Evolutionary conservation across 2,888 invertebrate genomes (phyloP), one percentile per base, ranked within the genome.

Genomic region (Hydrotaea diabolus): DNA sequence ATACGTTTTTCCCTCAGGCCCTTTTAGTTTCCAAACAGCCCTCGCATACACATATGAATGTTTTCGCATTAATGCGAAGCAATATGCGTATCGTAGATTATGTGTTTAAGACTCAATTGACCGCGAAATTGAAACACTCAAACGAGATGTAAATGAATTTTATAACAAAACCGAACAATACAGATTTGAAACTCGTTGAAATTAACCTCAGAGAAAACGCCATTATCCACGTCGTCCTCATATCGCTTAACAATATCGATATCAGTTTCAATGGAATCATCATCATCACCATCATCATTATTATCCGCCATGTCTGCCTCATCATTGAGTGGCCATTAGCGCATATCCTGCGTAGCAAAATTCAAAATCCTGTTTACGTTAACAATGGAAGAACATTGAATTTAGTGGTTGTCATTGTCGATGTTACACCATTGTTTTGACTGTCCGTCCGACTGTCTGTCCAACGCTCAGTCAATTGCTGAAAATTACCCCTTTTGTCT

Each of bases 401-500:
- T 66, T 66, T 17, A 19, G 66, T 66, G 66, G 66, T 66, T 66
- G 66, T 39, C 36, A 43, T 43, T 49, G 49, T n/a, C 39, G 8
- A 11, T 39, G 39, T 39, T 39, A 39, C 9, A 39, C 39, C 39
- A 39, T 49, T 49, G 49, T 49, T 15, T 49, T n/a, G n/a, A 2
- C n/a, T 2, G 49, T 4, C 49, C n/a, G 49, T 31, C 31, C 31
- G n/a, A 2, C n/a, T 2, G 49, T 4, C 49, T 49, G 49, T 31
- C 31, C 31, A 3, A 2, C 49, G 2, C 13, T 4, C 49, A 13
- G 49, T 49, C 49, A 66, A 66, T 15, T 66, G 39, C 13, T 43
- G 43, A 66, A 39, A 39, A 19, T 43, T 66, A 66, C 64, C 64
- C n/a, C 64, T 64, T 62, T 64, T 36, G 66, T 66, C 66, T n/a